These are phyloP conservation scores for Oxystoma pomonae DNA, from an alignment of 2,888 invertebrate species.

Conservation along the genomic window DNA sequence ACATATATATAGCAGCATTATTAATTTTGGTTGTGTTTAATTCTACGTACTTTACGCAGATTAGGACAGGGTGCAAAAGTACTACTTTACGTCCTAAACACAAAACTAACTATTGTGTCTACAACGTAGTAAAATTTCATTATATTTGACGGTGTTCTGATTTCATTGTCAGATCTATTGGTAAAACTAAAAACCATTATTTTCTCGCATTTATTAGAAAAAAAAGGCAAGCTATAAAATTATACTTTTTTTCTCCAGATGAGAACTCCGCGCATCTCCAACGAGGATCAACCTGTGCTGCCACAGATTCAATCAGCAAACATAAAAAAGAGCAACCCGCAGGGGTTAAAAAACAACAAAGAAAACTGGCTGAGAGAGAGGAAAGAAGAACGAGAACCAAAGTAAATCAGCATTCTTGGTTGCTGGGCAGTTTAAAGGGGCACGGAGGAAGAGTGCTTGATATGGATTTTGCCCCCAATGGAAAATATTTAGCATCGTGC, in stretches of 20 bases:
- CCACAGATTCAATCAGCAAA: constrained; percentile 18
- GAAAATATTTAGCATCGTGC: constrained; percentile 79
- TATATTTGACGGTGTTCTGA: no score
- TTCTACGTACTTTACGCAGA: no score
- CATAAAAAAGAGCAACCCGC: constrained; percentile 22
- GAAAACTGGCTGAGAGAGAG: constrained; percentile 21
- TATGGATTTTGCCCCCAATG: constrained; percentile 79
- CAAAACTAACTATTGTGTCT: no score
- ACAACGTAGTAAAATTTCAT: no score
- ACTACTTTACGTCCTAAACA: no score
- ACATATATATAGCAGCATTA: no score
- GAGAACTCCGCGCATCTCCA: constrained; percentile 12
- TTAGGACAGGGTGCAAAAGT: no score
- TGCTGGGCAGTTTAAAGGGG: constrained; percentile 75
- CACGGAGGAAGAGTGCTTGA: constrained; percentile 72
- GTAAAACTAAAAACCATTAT: no score
- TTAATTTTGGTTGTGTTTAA: no score
- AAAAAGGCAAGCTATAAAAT: no score
- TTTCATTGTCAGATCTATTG: no score
- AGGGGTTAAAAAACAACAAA: constrained; percentile 18
- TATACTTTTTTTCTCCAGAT: constrained; percentile 15
- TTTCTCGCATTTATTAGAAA: no score
- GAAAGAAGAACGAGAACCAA: constrained; percentile 17
- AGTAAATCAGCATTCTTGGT: constrained; percentile 64
- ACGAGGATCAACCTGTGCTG: constrained; percentile 12